phyloP scores from a whole-genome alignment of 2,888 invertebrate genomes.

The Odontocerum albicorne region DNA sequence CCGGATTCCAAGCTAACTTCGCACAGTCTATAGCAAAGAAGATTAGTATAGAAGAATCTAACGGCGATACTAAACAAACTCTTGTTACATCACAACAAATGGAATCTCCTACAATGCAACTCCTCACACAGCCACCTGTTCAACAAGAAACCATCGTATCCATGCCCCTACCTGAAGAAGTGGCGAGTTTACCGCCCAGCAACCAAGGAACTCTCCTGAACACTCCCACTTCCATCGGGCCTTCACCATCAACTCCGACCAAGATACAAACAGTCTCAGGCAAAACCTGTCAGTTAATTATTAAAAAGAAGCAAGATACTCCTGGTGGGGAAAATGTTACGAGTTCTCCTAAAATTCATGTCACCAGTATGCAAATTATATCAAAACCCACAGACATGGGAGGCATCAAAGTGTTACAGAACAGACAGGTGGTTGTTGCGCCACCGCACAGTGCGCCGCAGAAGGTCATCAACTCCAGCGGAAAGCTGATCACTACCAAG shows the following conservation, averaged over 20 bases:
- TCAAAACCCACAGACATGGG: slow-evolving; percentile 47
- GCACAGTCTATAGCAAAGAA: slow-evolving; percentile 47
- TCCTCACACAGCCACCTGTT: slow-evolving; percentile 48
- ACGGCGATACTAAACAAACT: slow-evolving; percentile 43
- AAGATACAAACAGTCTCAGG: slow-evolving; percentile 39
- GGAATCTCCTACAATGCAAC: slow-evolving; percentile 51
- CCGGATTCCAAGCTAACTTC: slow-evolving; percentile 52
- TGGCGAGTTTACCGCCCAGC: slow-evolving; percentile 37
- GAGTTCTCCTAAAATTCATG: slow-evolving; percentile 44
- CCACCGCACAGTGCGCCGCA: slow-evolving; percentile 45
- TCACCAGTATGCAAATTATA: slow-evolving; percentile 51
- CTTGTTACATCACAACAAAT: slow-evolving; percentile 44
- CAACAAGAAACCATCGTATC: slow-evolving; percentile 48
- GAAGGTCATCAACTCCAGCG: slow-evolving; percentile 46
- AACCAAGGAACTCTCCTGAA: not conserved
- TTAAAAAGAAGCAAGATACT: slow-evolving; percentile 47
- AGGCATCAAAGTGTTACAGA: slow-evolving; percentile 50
- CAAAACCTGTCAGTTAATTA: slow-evolving; percentile 51
- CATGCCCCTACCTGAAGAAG: slow-evolving; percentile 30
- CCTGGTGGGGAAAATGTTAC: slow-evolving; percentile 41
- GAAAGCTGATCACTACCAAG: slow-evolving; percentile 53
- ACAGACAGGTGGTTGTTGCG: slow-evolving; percentile 50
- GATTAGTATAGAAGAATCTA: slow-evolving; percentile 47
- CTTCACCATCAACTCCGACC: slow-evolving; percentile 44
- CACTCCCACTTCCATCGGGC: slow-evolving; percentile 32